These are phyloP conservation scores for Mimas tiliae DNA, from an alignment of 2,888 invertebrate species.

Conservation along the genomic window DNA sequence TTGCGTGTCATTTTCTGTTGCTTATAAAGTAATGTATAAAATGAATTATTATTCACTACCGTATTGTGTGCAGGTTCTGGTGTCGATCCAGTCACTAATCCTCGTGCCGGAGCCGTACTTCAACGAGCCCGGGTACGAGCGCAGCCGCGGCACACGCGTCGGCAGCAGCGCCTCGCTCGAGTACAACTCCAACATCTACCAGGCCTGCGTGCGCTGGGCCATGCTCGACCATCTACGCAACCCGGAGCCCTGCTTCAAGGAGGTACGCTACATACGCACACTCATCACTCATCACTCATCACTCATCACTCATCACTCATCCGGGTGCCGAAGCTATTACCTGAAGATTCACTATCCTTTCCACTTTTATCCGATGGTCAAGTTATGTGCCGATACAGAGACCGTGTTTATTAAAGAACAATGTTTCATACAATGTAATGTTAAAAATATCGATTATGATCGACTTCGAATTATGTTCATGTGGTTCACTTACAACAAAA, in stretches of 20 bases:
- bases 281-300: neutral
- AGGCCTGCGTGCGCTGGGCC: conserved; percentile 97
- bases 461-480: too few species aligned
- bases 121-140: conserved; percentile 97
- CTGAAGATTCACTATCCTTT: too few species aligned
- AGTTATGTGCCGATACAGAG: too few species aligned
- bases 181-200: conserved; percentile 97
- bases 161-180: conserved; percentile 96
- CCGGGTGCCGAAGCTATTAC: too few species aligned
- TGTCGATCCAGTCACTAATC: conserved; percentile 96
- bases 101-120: conserved; percentile 97
- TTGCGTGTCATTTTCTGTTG: too few species aligned
- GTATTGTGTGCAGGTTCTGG: conserved; percentile 87
- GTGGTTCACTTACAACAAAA: too few species aligned
- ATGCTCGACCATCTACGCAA: conserved; percentile 97
- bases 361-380: too few species aligned
- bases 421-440: too few species aligned
- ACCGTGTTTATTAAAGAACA: too few species aligned
- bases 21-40: too few species aligned
- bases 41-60: neutral
- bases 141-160: conserved; percentile 93
- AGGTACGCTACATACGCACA: conserved; percentile 78
- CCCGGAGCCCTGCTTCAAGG: conserved; percentile 96
- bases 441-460: too few species aligned
- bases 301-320: neutral